phyloP scores from a whole-genome alignment of 2,888 invertebrate genomes.

The Archaeoteleia sp. region DNA sequence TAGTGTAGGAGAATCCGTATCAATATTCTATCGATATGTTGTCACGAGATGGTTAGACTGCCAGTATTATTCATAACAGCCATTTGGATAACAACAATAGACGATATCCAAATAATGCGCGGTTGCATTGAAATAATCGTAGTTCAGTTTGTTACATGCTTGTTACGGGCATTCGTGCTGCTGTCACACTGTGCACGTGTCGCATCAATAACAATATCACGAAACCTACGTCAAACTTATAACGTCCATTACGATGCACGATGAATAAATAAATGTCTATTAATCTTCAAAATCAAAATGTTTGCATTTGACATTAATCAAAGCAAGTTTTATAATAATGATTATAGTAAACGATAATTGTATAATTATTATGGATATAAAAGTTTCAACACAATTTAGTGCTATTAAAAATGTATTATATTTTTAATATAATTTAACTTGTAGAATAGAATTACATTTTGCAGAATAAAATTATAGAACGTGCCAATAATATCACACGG shows the following conservation, averaged over 20 bases:
- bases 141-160: conserved; percentile 36
- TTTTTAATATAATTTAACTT: too few relatives aligned
- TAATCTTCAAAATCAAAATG: conserved; percentile 16
- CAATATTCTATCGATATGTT: conserved; percentile 43
- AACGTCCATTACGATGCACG: conserved; percentile 34
- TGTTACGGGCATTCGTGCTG: conserved; percentile 24
- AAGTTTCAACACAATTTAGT: too few relatives aligned
- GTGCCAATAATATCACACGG: too few relatives aligned
- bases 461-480: too few relatives aligned
- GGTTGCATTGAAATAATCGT: conserved; percentile 44
- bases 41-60: conserved; percentile 30
- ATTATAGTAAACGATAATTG: too few relatives aligned
- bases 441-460: too few relatives aligned
- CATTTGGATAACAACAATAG: conserved; percentile 50
- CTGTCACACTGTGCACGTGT: conserved; percentile 35
- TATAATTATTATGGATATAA: too few relatives aligned
- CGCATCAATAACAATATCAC: conserved; percentile 46
- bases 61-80: conserved; percentile 47
- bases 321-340: too few relatives aligned
- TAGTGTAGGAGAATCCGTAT: conserved; percentile 24
- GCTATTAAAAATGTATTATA: too few relatives aligned
- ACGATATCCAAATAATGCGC: conserved; percentile 43
- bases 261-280: conserved; percentile 39
- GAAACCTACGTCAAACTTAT: conserved; percentile 41
- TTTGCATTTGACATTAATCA: too few relatives aligned